phyloP scores from a whole-genome alignment of 2,797 vertebrate species.

The Erpetoichthys calabaricus region DNA sequence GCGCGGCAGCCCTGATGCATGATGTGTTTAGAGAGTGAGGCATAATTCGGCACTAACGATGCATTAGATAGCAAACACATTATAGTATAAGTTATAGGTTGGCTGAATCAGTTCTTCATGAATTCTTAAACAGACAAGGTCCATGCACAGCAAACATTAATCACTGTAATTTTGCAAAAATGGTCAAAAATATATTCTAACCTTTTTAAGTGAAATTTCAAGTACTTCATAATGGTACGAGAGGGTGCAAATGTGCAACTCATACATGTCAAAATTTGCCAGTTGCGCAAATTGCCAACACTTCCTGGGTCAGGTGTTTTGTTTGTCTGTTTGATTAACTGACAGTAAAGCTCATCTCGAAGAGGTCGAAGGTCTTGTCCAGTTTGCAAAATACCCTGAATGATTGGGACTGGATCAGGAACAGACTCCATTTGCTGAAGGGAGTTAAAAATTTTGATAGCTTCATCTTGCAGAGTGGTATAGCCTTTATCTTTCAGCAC shows the following conservation, averaged over 20 bases:
- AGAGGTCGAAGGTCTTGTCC: constrained; percentile 78
- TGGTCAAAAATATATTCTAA: constrained; percentile 22
- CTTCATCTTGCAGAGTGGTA: constrained; percentile 82
- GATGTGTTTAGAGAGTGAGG: no score
- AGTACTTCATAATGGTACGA: constrained; percentile 74
- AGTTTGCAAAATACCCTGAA: constrained; percentile 80
- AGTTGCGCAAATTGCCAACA: constrained; percentile 64
- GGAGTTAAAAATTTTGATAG: constrained; percentile 80
- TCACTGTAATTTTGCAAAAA: neutral
- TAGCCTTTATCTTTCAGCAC: constrained; percentile 69
- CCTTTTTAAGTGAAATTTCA: constrained; percentile 94
- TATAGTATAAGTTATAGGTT: no score
- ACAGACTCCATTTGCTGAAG: constrained; percentile 83
- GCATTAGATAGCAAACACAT: no score
- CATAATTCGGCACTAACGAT: no score
- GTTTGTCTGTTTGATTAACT: constrained; percentile 90
- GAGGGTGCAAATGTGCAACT: constrained; percentile 79
- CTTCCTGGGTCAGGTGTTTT: constrained; percentile 61
- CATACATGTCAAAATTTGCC: constrained; percentile 84
- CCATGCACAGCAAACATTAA: no score
- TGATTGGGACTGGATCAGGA: constrained; percentile 68
- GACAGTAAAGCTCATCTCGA: constrained; percentile 87
- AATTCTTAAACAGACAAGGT: no score
- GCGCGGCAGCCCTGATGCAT: no score
- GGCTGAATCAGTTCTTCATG: no score